Base-by-base conservation (phyloP, 2,888 invertebrate species). In the Physocephala rufipes region DNA sequence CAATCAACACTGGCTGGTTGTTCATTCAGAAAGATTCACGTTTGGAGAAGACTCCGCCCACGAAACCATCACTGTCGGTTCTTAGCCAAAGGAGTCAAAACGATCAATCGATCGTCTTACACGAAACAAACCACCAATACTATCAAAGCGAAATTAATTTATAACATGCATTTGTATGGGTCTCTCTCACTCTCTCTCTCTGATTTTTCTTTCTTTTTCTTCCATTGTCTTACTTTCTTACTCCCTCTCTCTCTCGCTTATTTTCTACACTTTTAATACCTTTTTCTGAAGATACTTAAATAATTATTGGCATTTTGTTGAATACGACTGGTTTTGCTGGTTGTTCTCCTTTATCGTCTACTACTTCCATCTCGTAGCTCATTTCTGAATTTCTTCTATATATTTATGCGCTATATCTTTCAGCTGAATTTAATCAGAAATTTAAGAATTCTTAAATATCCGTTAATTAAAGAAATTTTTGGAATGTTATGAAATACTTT, bases 11-110 rank as follows among this genome's bases (percentile, higher is more conserved):
- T 36, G 36, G 47, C n/a, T 47, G 55, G 21, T 21, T 59, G 79
- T 83, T 82, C 83, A 83, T 83, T 83, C 83, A 83, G 79, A 82
- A 83, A 82, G 81, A 78, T 82, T 78, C 79, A 81, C 83, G 49
- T 21, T 19, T 26, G 62, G 77, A 79, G 81, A 81, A 83, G 83
- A 81, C 82, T 83, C 82, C 82, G 83, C 82, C 82, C 84, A 82
- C 36, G 36, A 36, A 36, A 36, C 36, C 36, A 81, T 73, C 21
- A 30, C 13, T 47, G 36, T 9, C 30, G 24, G 43, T 21, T 2
- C 36, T 70, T 72, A 36, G 36, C 36, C 36, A 36, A 36, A 36
- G 9, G 36, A 36, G 36, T 36, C 36, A 9, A 76, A 4, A 36
- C 36, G 36, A 4, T 36, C 36, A 9, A 7, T 36, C 36, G 36